phyloP scores from a whole-genome alignment of 1,140 invertebrate genomes.

The Zaprionus inermis region DNA sequence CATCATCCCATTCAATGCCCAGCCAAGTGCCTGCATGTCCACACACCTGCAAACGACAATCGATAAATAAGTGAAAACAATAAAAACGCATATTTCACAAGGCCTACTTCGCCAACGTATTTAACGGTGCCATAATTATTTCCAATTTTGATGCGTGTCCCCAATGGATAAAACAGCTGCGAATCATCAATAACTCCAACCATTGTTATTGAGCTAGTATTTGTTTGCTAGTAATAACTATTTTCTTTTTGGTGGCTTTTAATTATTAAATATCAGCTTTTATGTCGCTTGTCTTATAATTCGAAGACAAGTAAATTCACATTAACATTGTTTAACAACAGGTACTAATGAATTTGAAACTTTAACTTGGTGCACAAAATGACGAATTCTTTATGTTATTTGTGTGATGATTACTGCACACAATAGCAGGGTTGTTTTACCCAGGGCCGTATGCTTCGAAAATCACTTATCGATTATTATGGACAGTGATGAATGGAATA shows the following conservation, averaged over 20 bases:
- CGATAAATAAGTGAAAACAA: not conserved
- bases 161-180: slow-evolving; percentile 77
- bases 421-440: slow-evolving; percentile 21
- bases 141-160: slow-evolving; percentile 77
- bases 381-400: slow-evolving; percentile 33
- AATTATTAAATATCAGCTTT: slow-evolving; percentile 3
- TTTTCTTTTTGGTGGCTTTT: slow-evolving; percentile 1
- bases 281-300: slow-evolving; percentile 6
- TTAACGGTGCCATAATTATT: slow-evolving; percentile 84
- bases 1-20: slow-evolving; percentile 97
- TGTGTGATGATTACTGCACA: slow-evolving; percentile 21
- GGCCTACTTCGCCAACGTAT: slow-evolving; percentile 84
- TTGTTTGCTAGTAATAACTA: slow-evolving; percentile 40
- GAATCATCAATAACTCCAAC: slow-evolving; percentile 81
- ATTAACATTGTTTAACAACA: slow-evolving; percentile 20
- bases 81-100: not conserved
- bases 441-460: slow-evolving; percentile 5
- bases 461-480: too few species aligned
- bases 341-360: not conserved
- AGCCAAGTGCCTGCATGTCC: slow-evolving; percentile 89
- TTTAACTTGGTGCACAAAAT: slow-evolving; percentile 32
- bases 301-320: not conserved
- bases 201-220: slow-evolving; percentile 58
- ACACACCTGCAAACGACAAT: slow-evolving; percentile 79
- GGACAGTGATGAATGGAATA: too few species aligned